phyloP scores from a whole-genome alignment of 2,888 invertebrate genomes.

The Limenitis camilla region DNA sequence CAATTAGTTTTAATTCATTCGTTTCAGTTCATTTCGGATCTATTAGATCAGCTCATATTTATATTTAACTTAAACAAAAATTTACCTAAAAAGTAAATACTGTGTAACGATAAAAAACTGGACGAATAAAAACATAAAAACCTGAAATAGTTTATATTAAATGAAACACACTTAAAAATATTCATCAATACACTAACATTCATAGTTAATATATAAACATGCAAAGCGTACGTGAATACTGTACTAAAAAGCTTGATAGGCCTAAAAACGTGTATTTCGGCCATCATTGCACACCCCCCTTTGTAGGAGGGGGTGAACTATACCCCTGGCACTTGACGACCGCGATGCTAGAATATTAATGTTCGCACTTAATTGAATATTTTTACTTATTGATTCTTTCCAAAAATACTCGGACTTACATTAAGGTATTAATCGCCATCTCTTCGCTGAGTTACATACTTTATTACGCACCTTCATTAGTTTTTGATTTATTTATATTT shows the following conservation, averaged over 20 bases:
- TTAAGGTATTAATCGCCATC: not conserved
- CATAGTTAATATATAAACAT: slow-evolving; percentile 37
- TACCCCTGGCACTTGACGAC: slow-evolving; percentile 61
- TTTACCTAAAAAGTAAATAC: too few relatives aligned
- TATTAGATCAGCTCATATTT: too few relatives aligned
- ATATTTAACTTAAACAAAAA: too few relatives aligned
- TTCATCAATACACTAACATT: slow-evolving; percentile 14
- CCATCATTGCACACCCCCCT: slow-evolving; percentile 41
- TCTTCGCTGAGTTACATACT: not conserved
- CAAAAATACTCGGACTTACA: not conserved
- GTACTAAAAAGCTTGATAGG: slow-evolving; percentile 67
- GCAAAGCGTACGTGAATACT: slow-evolving; percentile 46
- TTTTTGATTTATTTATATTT: too few relatives aligned
- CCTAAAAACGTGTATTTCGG: slow-evolving; percentile 67
- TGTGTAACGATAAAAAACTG: too few relatives aligned
- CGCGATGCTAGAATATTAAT: slow-evolving; percentile 68
- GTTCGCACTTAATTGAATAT: slow-evolving; percentile 62
- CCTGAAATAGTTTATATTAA: not conserved
- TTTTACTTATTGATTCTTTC: slow-evolving; percentile 52
- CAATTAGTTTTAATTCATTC: too few relatives aligned
- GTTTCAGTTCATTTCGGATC: too few relatives aligned
- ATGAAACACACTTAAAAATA: not conserved
- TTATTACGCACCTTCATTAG: too few relatives aligned
- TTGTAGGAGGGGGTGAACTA: slow-evolving; percentile 43
- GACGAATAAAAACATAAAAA: not conserved